Evolutionary conservation across 2,888 invertebrate genomes (phyloP).

Genomic region (Brachycybe producta): DNA sequence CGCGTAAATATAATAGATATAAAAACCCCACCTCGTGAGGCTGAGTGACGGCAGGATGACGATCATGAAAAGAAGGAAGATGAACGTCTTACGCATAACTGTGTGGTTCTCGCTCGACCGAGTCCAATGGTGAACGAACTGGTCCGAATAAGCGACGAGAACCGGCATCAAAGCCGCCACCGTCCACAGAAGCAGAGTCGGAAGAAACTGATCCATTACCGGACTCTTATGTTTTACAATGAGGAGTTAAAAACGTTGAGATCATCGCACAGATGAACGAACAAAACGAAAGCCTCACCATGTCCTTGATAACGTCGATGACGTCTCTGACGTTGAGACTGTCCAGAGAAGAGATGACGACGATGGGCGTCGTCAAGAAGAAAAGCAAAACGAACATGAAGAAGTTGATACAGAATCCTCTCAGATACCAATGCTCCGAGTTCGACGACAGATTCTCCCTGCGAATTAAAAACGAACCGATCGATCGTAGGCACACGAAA

Average conservation of each 20-base stretch:
- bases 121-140: conserved; percentile 85
- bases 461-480: conserved; percentile 21
- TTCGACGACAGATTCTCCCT: conserved; percentile 78
- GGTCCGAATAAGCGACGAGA: conserved; percentile 77
- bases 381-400: conserved; percentile 67
- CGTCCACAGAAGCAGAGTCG: conserved; percentile 74
- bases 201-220: conserved; percentile 59
- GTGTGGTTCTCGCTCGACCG: conserved; percentile 82
- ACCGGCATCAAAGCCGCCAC: conserved; percentile 86
- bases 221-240: conserved; percentile 27
- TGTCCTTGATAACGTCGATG: conserved; percentile 33
- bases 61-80: conserved; percentile 85
- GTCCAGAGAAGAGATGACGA: conserved; percentile 57
- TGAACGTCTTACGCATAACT: conserved; percentile 84
- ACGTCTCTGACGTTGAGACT: conserved; percentile 27
- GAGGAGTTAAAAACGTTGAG: not conserved
- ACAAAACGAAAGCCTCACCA: conserved; percentile 31
- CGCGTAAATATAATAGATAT: too few species aligned
- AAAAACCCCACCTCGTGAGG: conserved; percentile 46
- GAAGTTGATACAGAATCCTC: conserved; percentile 66
- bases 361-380: conserved; percentile 84
- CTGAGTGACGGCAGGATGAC: conserved; percentile 85
- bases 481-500: not conserved
- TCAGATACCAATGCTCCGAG: conserved; percentile 70
- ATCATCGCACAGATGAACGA: conserved; percentile 31